These are phyloP conservation scores for Acromyrmex echinatior DNA, from an alignment of 1,140 invertebrate genomes.

Conservation along the genomic window DNA sequence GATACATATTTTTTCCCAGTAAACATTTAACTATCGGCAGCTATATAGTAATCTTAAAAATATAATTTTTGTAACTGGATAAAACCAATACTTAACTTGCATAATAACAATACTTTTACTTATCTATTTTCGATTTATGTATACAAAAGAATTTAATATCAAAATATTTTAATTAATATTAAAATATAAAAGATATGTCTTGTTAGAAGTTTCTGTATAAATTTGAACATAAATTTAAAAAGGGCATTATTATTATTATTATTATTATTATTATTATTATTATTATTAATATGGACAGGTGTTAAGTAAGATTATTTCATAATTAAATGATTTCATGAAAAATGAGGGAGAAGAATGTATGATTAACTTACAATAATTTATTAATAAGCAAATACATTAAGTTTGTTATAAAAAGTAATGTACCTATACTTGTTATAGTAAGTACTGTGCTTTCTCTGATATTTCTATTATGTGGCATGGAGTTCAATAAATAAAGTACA, in stretches of 20 bases:
- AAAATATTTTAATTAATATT: conserved; percentile 49
- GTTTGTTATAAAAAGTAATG: conserved; percentile 85
- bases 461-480: conserved; percentile 84
- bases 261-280: neutral
- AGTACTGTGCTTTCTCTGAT: conserved; percentile 86
- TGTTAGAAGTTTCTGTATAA: conserved; percentile 58
- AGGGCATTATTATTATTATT: conserved; percentile 62
- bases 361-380: conserved; percentile 77
- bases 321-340: conserved; percentile 41
- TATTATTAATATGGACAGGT: conserved; percentile 8
- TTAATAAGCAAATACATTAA: conserved; percentile 81
- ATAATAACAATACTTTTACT: conserved; percentile 11
- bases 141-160: conserved; percentile 43
- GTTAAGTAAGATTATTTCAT: conserved; percentile 46
- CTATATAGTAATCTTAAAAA: conserved; percentile 15
- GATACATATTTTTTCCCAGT: conserved; percentile 38
- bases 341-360: conserved; percentile 50
- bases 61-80: conserved; percentile 44
- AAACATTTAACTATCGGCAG: neutral
- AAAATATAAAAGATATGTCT: conserved; percentile 61
- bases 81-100: conserved; percentile 8
- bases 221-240: conserved; percentile 46
- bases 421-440: conserved; percentile 87
- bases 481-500: conserved; percentile 87
- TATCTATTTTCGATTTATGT: conserved; percentile 51